Evolutionary conservation across 2,113 vertebrate genomes (phyloP), one percentile per base, ranked within the genome.

Genomic region (Myotis lucifugus): DNA sequence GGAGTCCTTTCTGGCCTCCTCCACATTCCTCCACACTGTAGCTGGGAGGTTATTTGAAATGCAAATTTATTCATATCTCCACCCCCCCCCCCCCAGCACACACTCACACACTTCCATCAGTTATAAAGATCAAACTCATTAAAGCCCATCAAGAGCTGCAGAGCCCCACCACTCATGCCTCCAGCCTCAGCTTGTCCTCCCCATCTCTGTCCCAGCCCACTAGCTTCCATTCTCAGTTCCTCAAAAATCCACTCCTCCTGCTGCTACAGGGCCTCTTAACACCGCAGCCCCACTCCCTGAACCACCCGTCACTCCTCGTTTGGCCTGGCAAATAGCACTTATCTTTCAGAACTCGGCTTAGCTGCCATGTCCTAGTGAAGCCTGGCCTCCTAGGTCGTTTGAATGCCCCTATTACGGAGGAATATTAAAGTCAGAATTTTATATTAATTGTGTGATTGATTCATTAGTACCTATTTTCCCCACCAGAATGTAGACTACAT

Each of bases 31-130:
- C 93, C 54, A 72, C 50, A 64, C 29, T 12, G 27, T 2, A 86
- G 83, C 77, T 18, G 25, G 25, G 72, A 8, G 34, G 52, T 48
- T 66, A 93, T 50, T 40, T 50, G 9, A 94, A 73, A 72, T 32
- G 72, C 46, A 86, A 89, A 95, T 88, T 5, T 59, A 88, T 67
- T 73, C 78, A 27, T 17, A 40, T 77, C 86, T 82, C 61, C 42
- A 7, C 21, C 21, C 13, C 21, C 61, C 37, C 13, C 9, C 23
- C 56, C 50, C 56, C 50, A 66, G 64, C 32, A 64, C 37, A 42
- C 21, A 93, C 40, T 76, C 34, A 40, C 72, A 81, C 50, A 67
- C 14, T 48, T 78, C 70, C 42, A 23, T 56, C 42, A 90, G 34
- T 6, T 9, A 54, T 34, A 69, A 91, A 94, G 56, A 81, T 78